Base-by-base conservation (phyloP, 2,113 vertebrate genomes). In the Vanacampus margaritifer region DNA sequence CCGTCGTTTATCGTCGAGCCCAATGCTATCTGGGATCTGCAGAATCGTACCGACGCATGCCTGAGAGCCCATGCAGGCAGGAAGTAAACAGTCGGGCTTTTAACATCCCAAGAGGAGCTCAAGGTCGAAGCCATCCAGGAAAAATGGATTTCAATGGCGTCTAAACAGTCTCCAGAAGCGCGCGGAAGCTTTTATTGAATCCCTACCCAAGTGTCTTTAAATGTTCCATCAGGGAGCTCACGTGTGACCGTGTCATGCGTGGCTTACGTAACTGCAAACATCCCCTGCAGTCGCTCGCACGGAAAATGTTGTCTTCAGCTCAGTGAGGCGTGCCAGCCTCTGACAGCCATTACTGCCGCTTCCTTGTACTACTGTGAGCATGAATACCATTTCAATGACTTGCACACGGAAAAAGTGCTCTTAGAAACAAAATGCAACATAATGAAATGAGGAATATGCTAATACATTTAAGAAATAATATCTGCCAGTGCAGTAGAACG, bases 301-400 rank as follows among this genome's bases (percentile, higher is more conserved):
- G 45, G 63, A 65, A 65, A 65, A 65, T 65, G 63, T 65, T 50
- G 63, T 65, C 63, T 65, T 65, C 45, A 50, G 45, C 28, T 65
- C 63, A 65, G 63, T 65, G 45, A 65, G 63, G 63, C 63, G 63
- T 65, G 46, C 24, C 28, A 35, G 63, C 28, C 63, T 50, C 45
- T 51, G 63, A 65, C 63, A 65, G 46, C 46, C 63, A 65, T 65
- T 65, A 65, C 63, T 48, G 63, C 32, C 43, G 45, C 45, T 46
- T 46, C 63, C 45, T 46, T 35, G 43, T 51, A 51, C 63, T 57
- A 65, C 24, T 51, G 26, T 65, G 63, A 65, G 45, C 63, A 51
- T 51, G 46, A 65, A 36, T 65, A 36, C 54, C 45, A 23, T 65
- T 65, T 65, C 63, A 35, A 21, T 48, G 26, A 64, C 24, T 32